Evolutionary conservation across 1,140 invertebrate genomes (phyloP).

Genomic region (Procambarus clarkii): DNA sequence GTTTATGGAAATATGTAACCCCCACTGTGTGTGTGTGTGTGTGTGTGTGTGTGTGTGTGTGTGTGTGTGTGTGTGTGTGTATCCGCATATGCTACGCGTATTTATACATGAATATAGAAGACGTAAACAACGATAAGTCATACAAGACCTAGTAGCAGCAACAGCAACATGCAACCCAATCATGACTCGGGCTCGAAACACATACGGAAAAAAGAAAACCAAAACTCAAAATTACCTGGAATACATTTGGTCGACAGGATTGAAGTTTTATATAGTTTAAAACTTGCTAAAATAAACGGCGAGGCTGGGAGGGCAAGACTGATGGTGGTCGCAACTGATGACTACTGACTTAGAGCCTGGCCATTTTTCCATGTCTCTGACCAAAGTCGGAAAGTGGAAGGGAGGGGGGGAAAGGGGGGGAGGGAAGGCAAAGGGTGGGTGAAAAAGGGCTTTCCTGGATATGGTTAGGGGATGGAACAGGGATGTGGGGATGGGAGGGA

Average conservation of each 20-base stretch:
- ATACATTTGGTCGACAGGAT: neutral
- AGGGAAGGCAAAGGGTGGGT: no score
- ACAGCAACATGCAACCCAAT: neutral
- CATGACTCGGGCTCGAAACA: neutral
- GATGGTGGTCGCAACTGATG: constrained; percentile 17
- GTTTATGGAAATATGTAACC: no score
- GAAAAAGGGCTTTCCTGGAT: no score
- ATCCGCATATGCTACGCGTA: no score
- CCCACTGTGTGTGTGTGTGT: no score
- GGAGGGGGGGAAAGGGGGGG: no score
- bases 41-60: no score
- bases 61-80: no score
- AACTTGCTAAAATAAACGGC: neutral
- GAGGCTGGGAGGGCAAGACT: neutral
- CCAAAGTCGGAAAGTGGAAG: neutral
- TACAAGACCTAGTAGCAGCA: no score
- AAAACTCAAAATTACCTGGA: neutral
- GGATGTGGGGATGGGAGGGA: no score
- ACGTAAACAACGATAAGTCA: constrained; percentile 10
- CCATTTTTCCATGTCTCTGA: neutral
- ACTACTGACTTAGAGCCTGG: constrained; percentile 28
- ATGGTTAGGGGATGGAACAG: no score
- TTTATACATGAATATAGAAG: no score
- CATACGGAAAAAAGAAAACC: neutral
- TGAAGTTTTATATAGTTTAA: constrained; percentile 31